Percentiles rank a stretch among this genome's conserved stretches.
Evolutionary conservation across 2,888 invertebrate genomes (phyloP).

Genomic region (Xiphydria camelus): DNA sequence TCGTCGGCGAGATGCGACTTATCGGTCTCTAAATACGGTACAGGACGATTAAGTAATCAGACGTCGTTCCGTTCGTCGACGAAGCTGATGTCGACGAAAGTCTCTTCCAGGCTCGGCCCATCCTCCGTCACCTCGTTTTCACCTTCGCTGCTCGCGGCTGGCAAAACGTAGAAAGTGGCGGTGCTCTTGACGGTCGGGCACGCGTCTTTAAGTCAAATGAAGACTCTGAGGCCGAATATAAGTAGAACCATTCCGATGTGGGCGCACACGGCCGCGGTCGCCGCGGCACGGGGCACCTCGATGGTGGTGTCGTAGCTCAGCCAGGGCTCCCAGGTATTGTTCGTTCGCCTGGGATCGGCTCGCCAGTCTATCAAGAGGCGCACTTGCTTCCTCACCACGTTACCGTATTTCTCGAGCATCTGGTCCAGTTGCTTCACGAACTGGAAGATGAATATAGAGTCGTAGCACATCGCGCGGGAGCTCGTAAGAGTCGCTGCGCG

Average conservation of each 20-base stretch:
- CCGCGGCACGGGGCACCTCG: no score
- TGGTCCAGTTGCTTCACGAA: constrained; percentile 39
- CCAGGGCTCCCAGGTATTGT: constrained; percentile 76
- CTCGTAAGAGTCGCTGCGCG: no score
- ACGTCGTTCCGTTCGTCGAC: no score
- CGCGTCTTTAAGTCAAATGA: constrained; percentile 34
- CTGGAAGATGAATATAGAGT: constrained; percentile 28
- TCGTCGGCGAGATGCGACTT: no score
- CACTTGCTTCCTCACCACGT: constrained; percentile 34
- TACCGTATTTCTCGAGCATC: constrained; percentile 40
- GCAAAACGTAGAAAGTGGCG: constrained; percentile 12
- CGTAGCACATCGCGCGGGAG: no score
- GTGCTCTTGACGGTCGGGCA: constrained; percentile 17
- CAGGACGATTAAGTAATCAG: no score
- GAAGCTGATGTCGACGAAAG: constrained; percentile 11
- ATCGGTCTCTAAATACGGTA: no score
- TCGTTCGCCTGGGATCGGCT: constrained; percentile 72
- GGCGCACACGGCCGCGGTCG: constrained; percentile 32
- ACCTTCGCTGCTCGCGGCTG: not conserved
- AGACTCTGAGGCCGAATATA: constrained; percentile 32
- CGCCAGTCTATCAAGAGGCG: constrained; percentile 45
- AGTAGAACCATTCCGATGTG: constrained; percentile 37
- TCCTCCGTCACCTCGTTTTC: not conserved
- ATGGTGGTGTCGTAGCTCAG: constrained; percentile 37
- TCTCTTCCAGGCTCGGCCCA: not conserved